Evolutionary conservation across 2,888 invertebrate genomes (phyloP), one percentile per base, ranked within the genome.

Genomic region (Dysmachus trigonus): DNA sequence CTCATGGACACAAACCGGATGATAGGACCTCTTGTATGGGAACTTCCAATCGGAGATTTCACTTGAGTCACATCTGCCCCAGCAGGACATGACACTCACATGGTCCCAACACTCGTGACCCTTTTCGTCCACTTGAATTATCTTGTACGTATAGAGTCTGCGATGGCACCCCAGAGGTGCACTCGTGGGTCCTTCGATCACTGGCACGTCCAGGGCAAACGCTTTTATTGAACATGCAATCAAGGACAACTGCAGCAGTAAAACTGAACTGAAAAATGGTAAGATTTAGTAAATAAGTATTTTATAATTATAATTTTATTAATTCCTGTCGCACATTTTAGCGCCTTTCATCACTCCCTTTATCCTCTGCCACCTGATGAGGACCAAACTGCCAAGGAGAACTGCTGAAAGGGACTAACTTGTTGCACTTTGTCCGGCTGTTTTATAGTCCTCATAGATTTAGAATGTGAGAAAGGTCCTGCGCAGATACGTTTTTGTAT

Each of bases 11-110:
- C 97, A 98, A 0, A 97, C 97, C 0, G 96, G 97, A 91, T 98
- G 97, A 89, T 95, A 94, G 0, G 96, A 96, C 87, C 95, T 94
- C 91, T 97, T 97, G 92, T 95, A 97, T 0, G 97, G 97, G 90
- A 97, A 97, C 90, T 96, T 95, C 95, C 96, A 97, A 92, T 97
- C 97, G 0, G 97, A 95, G 91, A 97, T 97, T 94, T 97, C 96
- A 90, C 95, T 95, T 0, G 97, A 96, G 90, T 96, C 96, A 90
- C 97, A 97, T 81, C 96, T 93, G 22, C 97, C 97, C 93, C 96
- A 96, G 90, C 97, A 97, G 0, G 96, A 95, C 90, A 95, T 94
- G 0, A 96, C 96, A 53, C 94, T 94, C 13, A 97, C 93, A 83
- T 93, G 93, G 89, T 96, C 97, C 95, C 95, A 96, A 90, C 97